A percentile compares a stretch with the other conserved stretches of the same genome.
Evolutionary conservation across 2,797 vertebrate genomes (phyloP).

Genomic region (Pygocentrus nattereri): DNA sequence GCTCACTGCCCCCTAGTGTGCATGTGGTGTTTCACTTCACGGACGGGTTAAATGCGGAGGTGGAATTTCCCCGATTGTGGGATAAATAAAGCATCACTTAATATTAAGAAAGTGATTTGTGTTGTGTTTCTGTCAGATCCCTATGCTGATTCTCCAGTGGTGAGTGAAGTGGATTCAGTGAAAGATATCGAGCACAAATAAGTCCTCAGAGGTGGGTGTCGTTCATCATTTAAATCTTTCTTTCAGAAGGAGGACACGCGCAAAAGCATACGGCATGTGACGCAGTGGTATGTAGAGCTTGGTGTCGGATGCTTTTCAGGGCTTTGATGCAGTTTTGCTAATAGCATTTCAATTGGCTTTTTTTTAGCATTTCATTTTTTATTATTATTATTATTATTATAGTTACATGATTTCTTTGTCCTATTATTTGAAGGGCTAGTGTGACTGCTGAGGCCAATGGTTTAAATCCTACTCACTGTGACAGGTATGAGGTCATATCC

Average conservation of each 20-base stretch:
- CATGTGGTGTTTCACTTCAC: too few species aligned
- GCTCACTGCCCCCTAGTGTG: too few species aligned
- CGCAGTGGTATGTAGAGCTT: constrained; percentile 70
- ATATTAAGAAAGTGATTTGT: background rate
- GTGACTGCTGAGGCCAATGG: constrained; percentile 28
- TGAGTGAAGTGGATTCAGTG: constrained; percentile 57
- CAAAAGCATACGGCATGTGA: constrained; percentile 64
- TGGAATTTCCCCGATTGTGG: too few species aligned
- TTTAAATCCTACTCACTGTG: constrained; percentile 10
- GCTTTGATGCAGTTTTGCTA: constrained; percentile 11
- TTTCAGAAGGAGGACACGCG: constrained; percentile 70
- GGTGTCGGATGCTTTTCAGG: background rate
- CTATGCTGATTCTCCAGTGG: constrained; percentile 70
- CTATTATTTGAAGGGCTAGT: constrained; percentile 14
- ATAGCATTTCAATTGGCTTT: background rate
- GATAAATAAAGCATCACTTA: too few species aligned
- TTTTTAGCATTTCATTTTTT: background rate
- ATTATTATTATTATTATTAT: too few species aligned
- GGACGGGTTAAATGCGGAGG: too few species aligned
- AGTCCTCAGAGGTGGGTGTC: background rate
- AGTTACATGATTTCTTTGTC: background rate
- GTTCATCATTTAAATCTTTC: background rate
- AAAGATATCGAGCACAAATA: background rate
- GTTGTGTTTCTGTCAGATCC: constrained; percentile 71
- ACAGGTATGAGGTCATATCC: constrained; percentile 27